Percentiles rank a stretch among this genome's conserved stretches.
phyloP scores from a whole-genome alignment of 2,113 vertebrate genomes.

The Verasper variegatus region DNA sequence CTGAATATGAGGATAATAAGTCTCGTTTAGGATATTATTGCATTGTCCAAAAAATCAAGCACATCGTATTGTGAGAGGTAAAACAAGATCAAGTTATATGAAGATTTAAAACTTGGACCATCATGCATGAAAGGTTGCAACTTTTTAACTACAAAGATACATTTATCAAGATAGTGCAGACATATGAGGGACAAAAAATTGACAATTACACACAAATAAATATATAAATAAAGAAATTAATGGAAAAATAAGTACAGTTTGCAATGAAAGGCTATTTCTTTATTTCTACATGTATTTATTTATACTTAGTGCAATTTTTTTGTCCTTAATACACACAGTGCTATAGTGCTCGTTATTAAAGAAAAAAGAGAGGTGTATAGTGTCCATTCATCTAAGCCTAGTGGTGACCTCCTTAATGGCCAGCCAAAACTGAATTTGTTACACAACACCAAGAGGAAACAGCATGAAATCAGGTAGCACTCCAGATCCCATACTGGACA shows the following conservation, averaged over 20 bases:
- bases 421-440: slow-evolving; percentile 49
- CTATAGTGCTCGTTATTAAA: neutral
- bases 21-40: neutral
- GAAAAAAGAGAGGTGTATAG: neutral
- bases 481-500: slow-evolving; percentile 62
- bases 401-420: slow-evolving; percentile 18
- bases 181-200: too few species aligned
- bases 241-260: too few species aligned
- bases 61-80: too few species aligned
- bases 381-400: slow-evolving; percentile 11
- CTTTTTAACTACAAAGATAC: too few species aligned
- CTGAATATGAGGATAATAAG: too few species aligned
- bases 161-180: too few species aligned
- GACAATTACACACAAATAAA: too few species aligned
- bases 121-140: neutral
- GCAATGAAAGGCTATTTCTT: too few species aligned
- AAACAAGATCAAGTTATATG: neutral
- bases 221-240: too few species aligned
- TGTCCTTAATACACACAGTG: neutral
- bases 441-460: slow-evolving; percentile 58
- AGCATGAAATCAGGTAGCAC: slow-evolving; percentile 59
- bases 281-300: too few species aligned
- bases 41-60: neutral
- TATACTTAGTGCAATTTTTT: neutral
- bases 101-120: neutral